A percentile compares a stretch with the other conserved stretches of the same genome.
Conservation (phyloP, 2,797 vertebrate species). For the Lepilemur septentrionalis region DNA sequence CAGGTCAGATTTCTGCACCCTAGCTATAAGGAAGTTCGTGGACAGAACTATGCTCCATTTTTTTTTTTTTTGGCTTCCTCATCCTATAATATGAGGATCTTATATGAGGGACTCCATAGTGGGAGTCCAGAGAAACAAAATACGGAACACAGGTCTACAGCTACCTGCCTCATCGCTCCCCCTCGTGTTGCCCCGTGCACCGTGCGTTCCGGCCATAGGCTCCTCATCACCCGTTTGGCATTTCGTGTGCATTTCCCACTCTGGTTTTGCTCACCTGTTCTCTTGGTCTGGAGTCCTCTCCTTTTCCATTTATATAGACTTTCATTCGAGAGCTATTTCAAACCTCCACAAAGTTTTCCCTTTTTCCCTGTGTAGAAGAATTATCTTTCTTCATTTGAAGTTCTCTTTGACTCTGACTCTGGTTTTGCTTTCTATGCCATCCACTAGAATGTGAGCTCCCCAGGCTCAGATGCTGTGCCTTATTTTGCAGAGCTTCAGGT, state of each 20-base stretch:
- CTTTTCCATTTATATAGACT: not conserved
- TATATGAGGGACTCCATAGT: not conserved
- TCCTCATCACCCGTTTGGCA: not conserved
- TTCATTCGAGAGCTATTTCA: not conserved
- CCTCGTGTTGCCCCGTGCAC: fast-evolving
- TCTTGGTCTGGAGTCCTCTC: not conserved
- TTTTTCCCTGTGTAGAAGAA: not conserved
- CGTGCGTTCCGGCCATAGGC: not conserved
- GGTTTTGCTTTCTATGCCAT: not conserved
- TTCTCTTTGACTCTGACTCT: not conserved
- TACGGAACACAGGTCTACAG: not conserved
- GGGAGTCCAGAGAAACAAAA: not conserved
- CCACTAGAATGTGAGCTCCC: not conserved
- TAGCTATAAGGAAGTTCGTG: not conserved
- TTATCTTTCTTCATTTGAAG: not conserved
- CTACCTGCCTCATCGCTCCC: not conserved
- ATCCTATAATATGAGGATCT: not conserved
- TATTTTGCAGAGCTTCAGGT: not conserved
- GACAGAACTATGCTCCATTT: not conserved
- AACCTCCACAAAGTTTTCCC: not conserved
- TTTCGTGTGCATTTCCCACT: not conserved
- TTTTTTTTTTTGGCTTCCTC: not conserved
- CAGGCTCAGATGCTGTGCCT: not conserved
- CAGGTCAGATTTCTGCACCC: not conserved
- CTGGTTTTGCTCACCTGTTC: not conserved